Conservation (phyloP, 2,797 vertebrate species). For the Echeneis naucrates region DNA sequence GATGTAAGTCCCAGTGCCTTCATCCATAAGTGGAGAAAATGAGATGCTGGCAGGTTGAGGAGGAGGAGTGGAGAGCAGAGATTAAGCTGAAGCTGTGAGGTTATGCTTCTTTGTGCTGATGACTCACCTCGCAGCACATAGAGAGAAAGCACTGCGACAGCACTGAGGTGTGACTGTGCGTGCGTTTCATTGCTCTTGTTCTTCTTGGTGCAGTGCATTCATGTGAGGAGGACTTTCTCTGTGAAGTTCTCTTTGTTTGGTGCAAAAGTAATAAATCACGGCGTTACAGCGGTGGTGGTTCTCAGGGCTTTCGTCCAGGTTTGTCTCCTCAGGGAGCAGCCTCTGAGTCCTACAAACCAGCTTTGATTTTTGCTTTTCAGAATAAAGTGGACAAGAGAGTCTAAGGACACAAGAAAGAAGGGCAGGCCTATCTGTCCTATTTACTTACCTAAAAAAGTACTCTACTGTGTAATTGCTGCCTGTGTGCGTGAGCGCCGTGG, state of each 20-base stretch:
- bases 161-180: slow-evolving; percentile 76
- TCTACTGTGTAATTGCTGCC: slow-evolving; percentile 56
- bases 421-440: slow-evolving; percentile 82
- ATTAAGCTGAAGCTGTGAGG: slow-evolving; percentile 77
- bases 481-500: slow-evolving; percentile 30
- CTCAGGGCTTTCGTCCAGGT: slow-evolving; percentile 78
- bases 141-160: slow-evolving; percentile 85
- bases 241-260: slow-evolving; percentile 81
- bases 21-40: slow-evolving; percentile 79
- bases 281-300: slow-evolving; percentile 74
- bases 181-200: slow-evolving; percentile 72
- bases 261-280: slow-evolving; percentile 85
- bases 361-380: slow-evolving; percentile 70
- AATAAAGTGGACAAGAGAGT: slow-evolving; percentile 71
- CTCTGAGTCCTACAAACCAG: slow-evolving; percentile 78
- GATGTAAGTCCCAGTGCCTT: slow-evolving; percentile 70
- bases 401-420: slow-evolving; percentile 81
- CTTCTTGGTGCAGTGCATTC: slow-evolving; percentile 83
- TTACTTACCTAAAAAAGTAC: slow-evolving; percentile 58
- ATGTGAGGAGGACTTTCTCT: slow-evolving; percentile 81
- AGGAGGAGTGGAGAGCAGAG: slow-evolving; percentile 59
- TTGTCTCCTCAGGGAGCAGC: slow-evolving; percentile 76
- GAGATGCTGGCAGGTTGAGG: slow-evolving; percentile 76
- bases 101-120: slow-evolving; percentile 80
- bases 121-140: slow-evolving; percentile 85